Conservation (phyloP, 2,113 vertebrate genomes). For the Rhinoderma darwinii region DNA sequence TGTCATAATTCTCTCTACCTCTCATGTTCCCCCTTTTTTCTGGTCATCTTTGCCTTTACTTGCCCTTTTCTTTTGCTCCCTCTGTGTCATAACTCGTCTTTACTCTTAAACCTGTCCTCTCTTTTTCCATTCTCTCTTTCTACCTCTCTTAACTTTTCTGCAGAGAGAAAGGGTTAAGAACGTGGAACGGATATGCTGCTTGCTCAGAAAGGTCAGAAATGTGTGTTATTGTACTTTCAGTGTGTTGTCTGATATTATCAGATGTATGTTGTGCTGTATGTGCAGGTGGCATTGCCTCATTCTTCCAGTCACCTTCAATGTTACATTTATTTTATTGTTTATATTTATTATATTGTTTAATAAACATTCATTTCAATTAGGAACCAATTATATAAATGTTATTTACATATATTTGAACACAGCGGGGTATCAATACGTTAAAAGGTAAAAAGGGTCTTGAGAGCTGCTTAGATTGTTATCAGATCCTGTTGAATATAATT, state of each 20-base stretch:
- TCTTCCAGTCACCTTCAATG: neutral
- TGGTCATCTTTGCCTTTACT: neutral
- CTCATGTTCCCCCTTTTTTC: neutral
- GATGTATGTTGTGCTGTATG: neutral
- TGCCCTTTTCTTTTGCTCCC: neutral
- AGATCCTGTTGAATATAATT: too few relatives aligned
- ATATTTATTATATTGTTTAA: neutral
- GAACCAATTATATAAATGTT: neutral
- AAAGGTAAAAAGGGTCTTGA: neutral
- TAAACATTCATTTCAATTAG: neutral
- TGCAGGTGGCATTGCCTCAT: neutral
- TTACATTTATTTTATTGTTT: neutral
- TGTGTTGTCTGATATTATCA: slow-evolving; percentile 8
- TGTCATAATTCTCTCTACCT: slow-evolving; percentile 26
- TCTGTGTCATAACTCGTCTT: neutral
- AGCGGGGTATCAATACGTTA: neutral
- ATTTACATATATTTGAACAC: neutral
- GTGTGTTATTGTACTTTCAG: neutral
- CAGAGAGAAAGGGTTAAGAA: slow-evolving; percentile 92
- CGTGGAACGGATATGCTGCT: slow-evolving; percentile 92
- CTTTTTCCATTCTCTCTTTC: slow-evolving; percentile 24
- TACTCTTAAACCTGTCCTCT: slow-evolving; percentile 31
- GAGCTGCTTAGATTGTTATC: too few relatives aligned
- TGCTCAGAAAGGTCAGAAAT: slow-evolving; percentile 86
- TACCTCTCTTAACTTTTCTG: slow-evolving; percentile 50